Evolutionary conservation across 2,113 vertebrate genomes (phyloP).

Genomic region (Bambusicola thoracicus): DNA sequence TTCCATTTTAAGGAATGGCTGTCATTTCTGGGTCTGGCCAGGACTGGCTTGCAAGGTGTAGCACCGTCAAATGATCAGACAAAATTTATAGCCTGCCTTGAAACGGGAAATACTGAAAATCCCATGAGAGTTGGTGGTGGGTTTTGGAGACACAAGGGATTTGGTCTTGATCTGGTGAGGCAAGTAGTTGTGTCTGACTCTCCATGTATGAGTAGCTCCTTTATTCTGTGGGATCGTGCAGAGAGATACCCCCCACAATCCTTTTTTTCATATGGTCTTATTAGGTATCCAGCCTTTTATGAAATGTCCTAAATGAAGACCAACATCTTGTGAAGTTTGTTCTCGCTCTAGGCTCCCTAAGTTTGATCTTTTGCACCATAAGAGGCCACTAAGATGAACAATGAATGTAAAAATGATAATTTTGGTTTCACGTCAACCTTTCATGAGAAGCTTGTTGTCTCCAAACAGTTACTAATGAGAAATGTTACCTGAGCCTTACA

Average conservation of each 20-base stretch:
- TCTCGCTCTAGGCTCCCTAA: not conserved
- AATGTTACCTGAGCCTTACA: not conserved
- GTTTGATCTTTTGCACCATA: not conserved
- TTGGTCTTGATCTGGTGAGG: not conserved
- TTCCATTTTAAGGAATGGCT: not conserved
- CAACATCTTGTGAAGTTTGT: not conserved
- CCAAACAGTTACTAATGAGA: not conserved
- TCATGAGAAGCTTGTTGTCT: not conserved
- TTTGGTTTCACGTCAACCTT: not conserved
- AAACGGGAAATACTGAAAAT: not conserved
- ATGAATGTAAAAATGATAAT: not conserved
- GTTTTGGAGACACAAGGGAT: not conserved
- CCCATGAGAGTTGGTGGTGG: not conserved
- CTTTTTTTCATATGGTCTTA: not conserved
- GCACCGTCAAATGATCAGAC: not conserved
- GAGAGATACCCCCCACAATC: not conserved
- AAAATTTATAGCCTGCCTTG: not conserved
- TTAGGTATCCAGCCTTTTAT: not conserved
- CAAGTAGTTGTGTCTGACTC: not conserved
- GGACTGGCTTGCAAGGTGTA: not conserved
- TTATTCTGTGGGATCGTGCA: not conserved
- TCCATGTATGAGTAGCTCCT: not conserved
- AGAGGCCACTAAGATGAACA: not conserved
- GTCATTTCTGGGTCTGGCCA: not conserved
- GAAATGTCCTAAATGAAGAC: not conserved